These are phyloP conservation scores for Athripsodes cinereus DNA, from an alignment of 2,888 invertebrate species.

Conservation along the genomic window DNA sequence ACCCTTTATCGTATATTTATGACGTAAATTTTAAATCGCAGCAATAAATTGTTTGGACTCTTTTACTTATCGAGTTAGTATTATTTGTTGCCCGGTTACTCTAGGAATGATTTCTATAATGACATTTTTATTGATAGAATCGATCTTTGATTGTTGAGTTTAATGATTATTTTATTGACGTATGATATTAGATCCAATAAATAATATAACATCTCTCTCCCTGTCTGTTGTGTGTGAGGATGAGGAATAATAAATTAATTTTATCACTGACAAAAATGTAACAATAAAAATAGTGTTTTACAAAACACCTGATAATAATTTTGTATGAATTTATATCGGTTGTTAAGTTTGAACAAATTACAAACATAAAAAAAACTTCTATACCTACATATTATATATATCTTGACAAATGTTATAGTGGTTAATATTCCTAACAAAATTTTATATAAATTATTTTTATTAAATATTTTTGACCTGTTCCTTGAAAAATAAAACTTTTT, in stretches of 20 bases:
- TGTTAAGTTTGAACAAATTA: conserved; percentile 1
- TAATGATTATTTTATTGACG: background rate
- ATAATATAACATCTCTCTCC: background rate
- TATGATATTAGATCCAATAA: background rate
- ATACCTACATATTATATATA: too few species aligned
- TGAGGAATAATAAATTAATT: background rate
- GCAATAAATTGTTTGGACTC: too few species aligned
- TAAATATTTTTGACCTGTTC: too few species aligned
- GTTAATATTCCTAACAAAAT: background rate
- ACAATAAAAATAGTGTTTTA: conserved; percentile 1
- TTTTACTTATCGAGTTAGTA: too few species aligned
- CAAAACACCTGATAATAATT: conserved; percentile 3
- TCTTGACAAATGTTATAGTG: background rate
- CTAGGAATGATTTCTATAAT: background rate
- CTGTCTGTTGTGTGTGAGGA: background rate
- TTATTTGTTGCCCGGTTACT: too few species aligned
- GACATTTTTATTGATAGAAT: background rate
- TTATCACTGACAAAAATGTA: conserved; percentile 1
- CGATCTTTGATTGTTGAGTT: background rate
- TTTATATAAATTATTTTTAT: too few species aligned
- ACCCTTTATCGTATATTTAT: conserved; percentile 6
- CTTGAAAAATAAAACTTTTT: too few species aligned
- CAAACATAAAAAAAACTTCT: background rate
- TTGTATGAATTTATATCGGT: background rate
- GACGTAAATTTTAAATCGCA: background rate